Base-by-base conservation (phyloP, 2,797 vertebrate genomes). In the Buceros bicornis region DNA sequence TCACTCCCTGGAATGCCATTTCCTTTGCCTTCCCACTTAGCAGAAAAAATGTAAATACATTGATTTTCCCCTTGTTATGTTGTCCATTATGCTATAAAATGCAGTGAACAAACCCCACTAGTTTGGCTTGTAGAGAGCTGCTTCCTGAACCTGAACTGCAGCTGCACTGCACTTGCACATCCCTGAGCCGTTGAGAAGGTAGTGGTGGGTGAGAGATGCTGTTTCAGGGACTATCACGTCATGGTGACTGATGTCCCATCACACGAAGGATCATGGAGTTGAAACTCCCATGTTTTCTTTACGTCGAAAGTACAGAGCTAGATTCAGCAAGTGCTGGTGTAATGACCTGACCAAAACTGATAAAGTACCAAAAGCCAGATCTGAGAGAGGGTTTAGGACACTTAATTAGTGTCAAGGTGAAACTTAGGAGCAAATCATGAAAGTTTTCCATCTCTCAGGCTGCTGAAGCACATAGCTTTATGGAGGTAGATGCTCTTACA, bases 1-100 rank as follows among this genome's bases (percentile, higher is more conserved):
- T 73, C 26, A 0, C 24, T 76, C 47, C 83, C 83, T 88, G 45
- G 60, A 93, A 94, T 56, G 22, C 8, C 10, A 40, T 89, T 87
- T 94, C 45, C 71, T 92, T 94, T 87, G 89, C 74, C 67, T 96
- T 87, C 57, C 15, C 35, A 79, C 18, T 83, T 93, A 89, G 33
- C 20, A 89, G 71, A 80, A 95, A 92, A 66, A 71, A 84, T 76
- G 53, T 80, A 81, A 89, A 94, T 83, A 85, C 5, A 8, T 37
- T 87, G 73, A 78, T 89, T 92, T 88, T 8, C 15, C 25, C n/a
- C 58, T 89, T 79, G 67, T 80, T 87, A 40, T 48, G 24, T 42
- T 90, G 69, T 78, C 69, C 37, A 28, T 95, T 87, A 40, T 56
- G n/a, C 51, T 69, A 33, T 40, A 83, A 76, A 87, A 87, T 17